Evolutionary conservation across 1,140 invertebrate species (phyloP).

Genomic region (silkworm (Bombyx mori)): DNA sequence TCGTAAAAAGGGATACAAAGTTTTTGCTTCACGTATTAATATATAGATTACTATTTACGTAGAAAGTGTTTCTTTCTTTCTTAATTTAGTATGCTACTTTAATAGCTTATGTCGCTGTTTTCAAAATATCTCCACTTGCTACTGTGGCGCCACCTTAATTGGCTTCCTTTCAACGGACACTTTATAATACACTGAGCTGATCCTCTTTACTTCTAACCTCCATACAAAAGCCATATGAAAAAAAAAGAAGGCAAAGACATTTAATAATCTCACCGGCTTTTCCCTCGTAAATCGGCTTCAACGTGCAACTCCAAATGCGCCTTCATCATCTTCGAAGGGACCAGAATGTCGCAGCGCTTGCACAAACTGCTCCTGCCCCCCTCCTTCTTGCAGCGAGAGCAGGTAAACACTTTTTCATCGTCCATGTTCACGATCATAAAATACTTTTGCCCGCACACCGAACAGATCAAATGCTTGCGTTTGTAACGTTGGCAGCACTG

Average conservation of each 20-base stretch:
- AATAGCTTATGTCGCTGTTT: too few species aligned
- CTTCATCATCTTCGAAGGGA: constrained; percentile 16
- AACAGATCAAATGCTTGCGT: constrained; percentile 29
- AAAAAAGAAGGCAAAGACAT: not conserved
- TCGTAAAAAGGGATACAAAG: too few species aligned
- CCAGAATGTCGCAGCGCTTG: constrained; percentile 21
- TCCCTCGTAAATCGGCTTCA: constrained; percentile 23
- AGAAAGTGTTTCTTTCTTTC: too few species aligned
- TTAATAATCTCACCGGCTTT: constrained; percentile 20
- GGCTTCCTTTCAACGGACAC: too few species aligned
- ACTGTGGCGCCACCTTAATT: too few species aligned
- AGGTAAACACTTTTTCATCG: constrained; percentile 29
- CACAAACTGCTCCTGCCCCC: constrained; percentile 11
- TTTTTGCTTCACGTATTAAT: too few species aligned
- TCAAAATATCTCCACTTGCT: too few species aligned
- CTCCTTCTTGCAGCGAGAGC: constrained; percentile 42
- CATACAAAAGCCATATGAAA: too few species aligned
- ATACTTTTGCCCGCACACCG: constrained; percentile 34
- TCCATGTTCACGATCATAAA: constrained; percentile 33
- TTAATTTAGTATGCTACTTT: too few species aligned
- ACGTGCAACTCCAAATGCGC: constrained; percentile 25
- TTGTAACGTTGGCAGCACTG: constrained; percentile 4
- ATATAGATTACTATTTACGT: too few species aligned
- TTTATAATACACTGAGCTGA: too few species aligned
- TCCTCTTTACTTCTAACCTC: too few species aligned